Evolutionary conservation across 1,140 invertebrate genomes (phyloP).

Genomic region (Anastrepha obliqua): DNA sequence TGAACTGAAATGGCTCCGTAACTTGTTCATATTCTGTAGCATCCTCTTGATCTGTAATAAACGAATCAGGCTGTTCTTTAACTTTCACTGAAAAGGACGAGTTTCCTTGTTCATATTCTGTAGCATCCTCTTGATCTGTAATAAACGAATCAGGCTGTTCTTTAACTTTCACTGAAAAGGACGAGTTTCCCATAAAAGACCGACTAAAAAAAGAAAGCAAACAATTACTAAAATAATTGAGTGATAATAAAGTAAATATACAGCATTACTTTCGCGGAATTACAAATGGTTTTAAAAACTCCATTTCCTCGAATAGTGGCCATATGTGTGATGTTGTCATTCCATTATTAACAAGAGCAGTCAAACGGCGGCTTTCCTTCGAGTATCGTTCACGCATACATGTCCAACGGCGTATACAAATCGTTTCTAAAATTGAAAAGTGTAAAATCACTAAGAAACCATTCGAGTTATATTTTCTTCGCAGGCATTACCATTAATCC

Average conservation of each 20-base stretch:
- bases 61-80: too few relatives aligned
- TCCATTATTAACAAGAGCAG: conserved; percentile 36
- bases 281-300: not conserved
- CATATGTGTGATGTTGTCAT: not conserved
- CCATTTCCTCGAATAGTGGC: conserved; percentile 11
- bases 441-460: too few relatives aligned
- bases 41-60: not conserved
- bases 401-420: not conserved
- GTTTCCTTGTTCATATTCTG: not conserved
- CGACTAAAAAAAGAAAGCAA: too few relatives aligned
- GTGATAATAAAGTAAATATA: not conserved
- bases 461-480: not conserved
- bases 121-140: not conserved
- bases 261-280: not conserved
- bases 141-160: not conserved
- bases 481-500: not conserved
- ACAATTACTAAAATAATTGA: too few relatives aligned
- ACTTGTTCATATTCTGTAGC: not conserved
- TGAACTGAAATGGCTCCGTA: not conserved
- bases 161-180: too few relatives aligned
- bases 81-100: too few relatives aligned
- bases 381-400: not conserved
- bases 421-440: not conserved
- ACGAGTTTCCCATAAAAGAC: too few relatives aligned
- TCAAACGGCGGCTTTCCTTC: not conserved